These are phyloP conservation scores for Drosophila cognata DNA, from an alignment of 2,888 invertebrate species.

Conservation along the genomic window DNA sequence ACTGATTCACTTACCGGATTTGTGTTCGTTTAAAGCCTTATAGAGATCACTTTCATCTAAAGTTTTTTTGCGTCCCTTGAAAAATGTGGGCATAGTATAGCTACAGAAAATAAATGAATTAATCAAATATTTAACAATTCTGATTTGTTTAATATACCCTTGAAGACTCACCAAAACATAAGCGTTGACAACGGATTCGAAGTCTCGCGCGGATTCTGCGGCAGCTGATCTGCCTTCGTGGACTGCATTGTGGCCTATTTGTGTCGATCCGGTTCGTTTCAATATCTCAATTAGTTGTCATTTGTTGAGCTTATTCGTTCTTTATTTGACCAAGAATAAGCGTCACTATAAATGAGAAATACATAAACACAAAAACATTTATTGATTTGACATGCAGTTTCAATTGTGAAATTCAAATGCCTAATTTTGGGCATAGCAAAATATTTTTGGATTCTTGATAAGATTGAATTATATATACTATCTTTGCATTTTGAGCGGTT, in stretches of 20 bases:
- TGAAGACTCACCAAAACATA: constrained; percentile 86
- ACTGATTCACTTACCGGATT: constrained; percentile 86
- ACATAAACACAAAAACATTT: constrained; percentile 4
- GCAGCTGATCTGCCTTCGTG: constrained; percentile 84
- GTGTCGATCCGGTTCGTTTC: constrained; percentile 40
- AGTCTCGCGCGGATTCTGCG: constrained; percentile 87
- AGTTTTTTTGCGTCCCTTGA: constrained; percentile 90
- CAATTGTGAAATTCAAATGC: constrained; percentile 2
- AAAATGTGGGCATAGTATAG: constrained; percentile 92
- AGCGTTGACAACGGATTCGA: constrained; percentile 88
- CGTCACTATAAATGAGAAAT: constrained; percentile 46
- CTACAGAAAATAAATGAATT: constrained; percentile 83
- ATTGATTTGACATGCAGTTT: constrained; percentile 1
- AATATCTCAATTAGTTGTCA: constrained; percentile 51
- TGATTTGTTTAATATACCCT: background rate
- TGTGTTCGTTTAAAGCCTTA: constrained; percentile 89
- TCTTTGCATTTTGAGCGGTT: background rate
- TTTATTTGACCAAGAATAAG: constrained; percentile 42
- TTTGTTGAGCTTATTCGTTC: constrained; percentile 39
- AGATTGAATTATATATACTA: constrained; percentile 4
- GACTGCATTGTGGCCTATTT: constrained; percentile 81
- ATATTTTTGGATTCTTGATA: constrained; percentile 15
- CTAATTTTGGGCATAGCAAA: background rate
- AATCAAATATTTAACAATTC: background rate
- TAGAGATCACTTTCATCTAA: constrained; percentile 91